Conservation (phyloP, 2,888 invertebrate species). For the Meliscaeva auricollis region DNA sequence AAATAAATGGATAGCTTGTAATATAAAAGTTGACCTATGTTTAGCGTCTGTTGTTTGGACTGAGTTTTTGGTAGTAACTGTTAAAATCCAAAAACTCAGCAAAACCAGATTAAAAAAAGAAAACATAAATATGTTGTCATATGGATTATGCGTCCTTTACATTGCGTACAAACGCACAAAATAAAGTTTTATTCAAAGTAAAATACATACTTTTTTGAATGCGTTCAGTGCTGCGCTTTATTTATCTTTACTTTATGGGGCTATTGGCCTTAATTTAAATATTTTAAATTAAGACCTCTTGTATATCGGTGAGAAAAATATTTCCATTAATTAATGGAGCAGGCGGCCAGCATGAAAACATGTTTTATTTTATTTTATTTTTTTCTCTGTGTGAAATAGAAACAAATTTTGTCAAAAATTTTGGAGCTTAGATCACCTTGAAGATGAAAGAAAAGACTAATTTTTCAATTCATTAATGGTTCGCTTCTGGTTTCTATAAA, state of each 20-base stretch:
- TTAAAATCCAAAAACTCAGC: background rate
- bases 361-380: slow-evolving; percentile 8
- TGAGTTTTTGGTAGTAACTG: slow-evolving; percentile 1
- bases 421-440: slow-evolving; percentile 50
- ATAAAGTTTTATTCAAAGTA: background rate
- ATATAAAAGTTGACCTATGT: slow-evolving; percentile 3
- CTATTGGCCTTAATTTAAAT: slow-evolving; percentile 64
- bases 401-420: slow-evolving; percentile 13
- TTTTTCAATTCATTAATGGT: slow-evolving; percentile 28
- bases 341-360: slow-evolving; percentile 11
- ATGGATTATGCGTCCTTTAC: background rate
- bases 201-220: background rate
- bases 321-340: slow-evolving; percentile 54
- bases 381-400: slow-evolving; percentile 14
- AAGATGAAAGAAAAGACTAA: slow-evolving; percentile 21
- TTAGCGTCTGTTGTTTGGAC: background rate
- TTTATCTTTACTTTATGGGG: slow-evolving; percentile 27
- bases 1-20: background rate
- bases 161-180: slow-evolving; percentile 13
- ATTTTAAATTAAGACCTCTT: slow-evolving; percentile 48
- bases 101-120: background rate
- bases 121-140: slow-evolving; percentile 1
- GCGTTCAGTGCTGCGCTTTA: background rate
- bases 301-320: slow-evolving; percentile 32
- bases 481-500: slow-evolving; percentile 33